Evolutionary conservation across 2,113 vertebrate species (phyloP), one percentile per base, ranked within the genome.

Genomic region (Galeopterus variegatus): DNA sequence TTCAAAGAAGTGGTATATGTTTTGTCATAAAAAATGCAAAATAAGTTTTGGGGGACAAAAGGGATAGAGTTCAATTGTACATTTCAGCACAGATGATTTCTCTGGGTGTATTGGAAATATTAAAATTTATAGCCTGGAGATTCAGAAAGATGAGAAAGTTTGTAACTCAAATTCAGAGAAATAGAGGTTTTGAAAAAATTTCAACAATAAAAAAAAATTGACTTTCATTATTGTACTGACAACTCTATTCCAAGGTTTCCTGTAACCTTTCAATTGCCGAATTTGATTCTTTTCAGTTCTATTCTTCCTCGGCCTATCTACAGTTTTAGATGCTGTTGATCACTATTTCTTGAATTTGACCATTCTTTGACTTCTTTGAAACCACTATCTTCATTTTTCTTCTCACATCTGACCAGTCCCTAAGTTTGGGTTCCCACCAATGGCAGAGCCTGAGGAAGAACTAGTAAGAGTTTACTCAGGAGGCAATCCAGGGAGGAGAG

Each of bases 171-270:
- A 93, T 45, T 13, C 36, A 81, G 45, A 92, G 18, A 62, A 90
- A 83, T 8, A 31, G 4, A 58, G 24, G 3, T 8, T 95, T 88
- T 58, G 58, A 81, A 75, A 62, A 72, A 72, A 65, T n/a, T 84
- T 86, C 45, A 88, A 48, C 21, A 93, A 45, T 9, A 36, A 23
- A 36, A 91, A 97, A 93, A 94, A 86, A 67, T 81, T 19, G 91
- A 50, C 26, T 41, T 41, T 45, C 24, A 84, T 88, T 36, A 48
- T 17, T 75, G 36, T 23, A 54, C 41, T 80, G 65, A 76, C 10
- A 70, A 15, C 65, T 96, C 50, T 79, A 48, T 83, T 56, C 31
- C 41, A 90, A 94, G 21, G 36, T 52, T 69, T 31, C 21, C 56
- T 33, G 7, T 54, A 67, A 54, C 24, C 0, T 94, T 87, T 36